These are phyloP conservation scores for Pelodiscus sinensis DNA, from an alignment of 2,113 vertebrate genomes.

Conservation along the genomic window DNA sequence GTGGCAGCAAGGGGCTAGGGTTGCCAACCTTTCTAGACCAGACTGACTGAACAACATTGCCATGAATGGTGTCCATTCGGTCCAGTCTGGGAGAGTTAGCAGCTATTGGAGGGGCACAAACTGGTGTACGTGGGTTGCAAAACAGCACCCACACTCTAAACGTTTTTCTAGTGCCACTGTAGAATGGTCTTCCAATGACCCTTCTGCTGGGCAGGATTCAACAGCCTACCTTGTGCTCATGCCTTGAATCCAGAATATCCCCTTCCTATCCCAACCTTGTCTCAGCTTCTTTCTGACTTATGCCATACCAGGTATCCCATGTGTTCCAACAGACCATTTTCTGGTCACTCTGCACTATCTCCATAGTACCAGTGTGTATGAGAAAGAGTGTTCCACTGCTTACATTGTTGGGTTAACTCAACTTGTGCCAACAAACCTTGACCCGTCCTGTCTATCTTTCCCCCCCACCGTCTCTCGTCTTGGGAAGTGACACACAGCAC, in stretches of 20 bases:
- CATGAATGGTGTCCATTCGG: too few relatives aligned
- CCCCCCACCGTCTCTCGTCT: not conserved
- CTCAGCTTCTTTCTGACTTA: not conserved
- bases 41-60: too few relatives aligned
- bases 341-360: not conserved
- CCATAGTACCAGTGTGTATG: not conserved
- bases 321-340: not conserved
- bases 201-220: not conserved
- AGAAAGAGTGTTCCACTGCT: not conserved
- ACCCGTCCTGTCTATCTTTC: not conserved
- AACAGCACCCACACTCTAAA: too few relatives aligned
- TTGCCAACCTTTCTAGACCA: too few relatives aligned
- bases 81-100: too few relatives aligned
- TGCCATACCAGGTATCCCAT: not conserved
- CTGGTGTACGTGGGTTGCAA: too few relatives aligned
- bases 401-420: not conserved
- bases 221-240: not conserved
- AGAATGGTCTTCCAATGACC: not conserved
- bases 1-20: too few relatives aligned
- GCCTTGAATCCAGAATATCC: not conserved
- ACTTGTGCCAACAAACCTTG: not conserved
- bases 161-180: too few relatives aligned
- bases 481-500: not conserved
- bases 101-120: too few relatives aligned
- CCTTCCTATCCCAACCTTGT: not conserved